These are phyloP conservation scores for Arrhopalites spinosus DNA, from an alignment of 2,888 invertebrate species.

Conservation along the genomic window DNA sequence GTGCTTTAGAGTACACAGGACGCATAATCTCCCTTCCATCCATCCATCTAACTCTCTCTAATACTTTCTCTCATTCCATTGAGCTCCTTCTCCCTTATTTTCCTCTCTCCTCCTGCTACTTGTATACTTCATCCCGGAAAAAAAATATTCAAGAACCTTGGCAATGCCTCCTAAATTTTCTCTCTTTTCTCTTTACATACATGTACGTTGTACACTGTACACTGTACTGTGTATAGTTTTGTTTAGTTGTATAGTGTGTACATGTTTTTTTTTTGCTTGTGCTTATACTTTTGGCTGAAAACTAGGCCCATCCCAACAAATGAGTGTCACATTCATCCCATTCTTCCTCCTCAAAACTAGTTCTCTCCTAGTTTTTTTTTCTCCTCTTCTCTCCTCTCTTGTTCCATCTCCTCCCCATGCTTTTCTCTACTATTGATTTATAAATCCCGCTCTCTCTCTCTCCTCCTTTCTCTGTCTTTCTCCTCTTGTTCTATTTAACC, in stretches of 20 bases:
- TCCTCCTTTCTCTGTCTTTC: no score
- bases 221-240: neutral
- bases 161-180: neutral
- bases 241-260: neutral
- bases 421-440: neutral
- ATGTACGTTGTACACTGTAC: no score
- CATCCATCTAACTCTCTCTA: conserved; percentile 19
- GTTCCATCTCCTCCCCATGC: neutral
- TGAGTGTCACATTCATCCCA: conserved; percentile 30
- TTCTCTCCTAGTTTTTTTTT: neutral
- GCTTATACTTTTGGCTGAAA: neutral
- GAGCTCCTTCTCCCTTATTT: neutral
- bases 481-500: no score
- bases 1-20: neutral
- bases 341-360: neutral
- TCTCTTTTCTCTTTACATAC: neutral
- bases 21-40: conserved; percentile 18
- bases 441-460: neutral
- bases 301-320: conserved; percentile 22
- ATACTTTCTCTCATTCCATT: conserved; percentile 9
- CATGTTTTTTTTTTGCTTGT: neutral
- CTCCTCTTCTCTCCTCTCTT: neutral
- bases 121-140: conserved; percentile 7
- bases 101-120: no score
- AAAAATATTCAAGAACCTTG: conserved; percentile 24